phyloP scores from a whole-genome alignment of 2,797 vertebrate species.

The Bucorvus abyssinicus region DNA sequence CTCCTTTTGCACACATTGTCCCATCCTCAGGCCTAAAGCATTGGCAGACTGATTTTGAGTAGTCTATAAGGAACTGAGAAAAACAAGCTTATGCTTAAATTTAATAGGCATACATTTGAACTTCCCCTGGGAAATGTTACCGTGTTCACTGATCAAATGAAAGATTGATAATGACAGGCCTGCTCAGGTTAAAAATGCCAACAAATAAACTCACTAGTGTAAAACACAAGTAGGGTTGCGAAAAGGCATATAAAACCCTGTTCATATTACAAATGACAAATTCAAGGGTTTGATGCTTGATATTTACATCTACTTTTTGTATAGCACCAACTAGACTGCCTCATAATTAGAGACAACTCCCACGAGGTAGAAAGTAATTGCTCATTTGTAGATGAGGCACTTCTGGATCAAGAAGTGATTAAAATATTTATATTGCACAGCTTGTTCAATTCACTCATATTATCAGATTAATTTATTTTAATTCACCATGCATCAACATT shows the following conservation, averaged over 20 bases:
- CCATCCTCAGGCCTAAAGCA: not conserved
- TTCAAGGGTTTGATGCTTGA: constrained; percentile 75
- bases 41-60: not conserved
- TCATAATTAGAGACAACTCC: constrained; percentile 82
- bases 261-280: constrained; percentile 71
- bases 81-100: not conserved
- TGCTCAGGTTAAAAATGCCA: not conserved
- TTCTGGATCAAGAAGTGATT: constrained; percentile 87
- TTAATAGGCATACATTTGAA: not conserved
- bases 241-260: constrained; percentile 5
- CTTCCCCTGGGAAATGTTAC: not conserved
- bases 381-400: constrained; percentile 88
- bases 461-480: constrained; percentile 82
- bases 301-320: constrained; percentile 80
- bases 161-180: not conserved
- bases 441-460: constrained; percentile 80
- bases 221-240: not conserved
- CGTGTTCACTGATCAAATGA: not conserved
- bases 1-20: not conserved
- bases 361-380: constrained; percentile 85
- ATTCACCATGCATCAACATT: constrained; percentile 75
- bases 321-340: constrained; percentile 75
- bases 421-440: constrained; percentile 90
- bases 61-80: not conserved
- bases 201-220: not conserved